phyloP scores from a whole-genome alignment of 2,888 invertebrate species.

The Agapostemon virescens region DNA sequence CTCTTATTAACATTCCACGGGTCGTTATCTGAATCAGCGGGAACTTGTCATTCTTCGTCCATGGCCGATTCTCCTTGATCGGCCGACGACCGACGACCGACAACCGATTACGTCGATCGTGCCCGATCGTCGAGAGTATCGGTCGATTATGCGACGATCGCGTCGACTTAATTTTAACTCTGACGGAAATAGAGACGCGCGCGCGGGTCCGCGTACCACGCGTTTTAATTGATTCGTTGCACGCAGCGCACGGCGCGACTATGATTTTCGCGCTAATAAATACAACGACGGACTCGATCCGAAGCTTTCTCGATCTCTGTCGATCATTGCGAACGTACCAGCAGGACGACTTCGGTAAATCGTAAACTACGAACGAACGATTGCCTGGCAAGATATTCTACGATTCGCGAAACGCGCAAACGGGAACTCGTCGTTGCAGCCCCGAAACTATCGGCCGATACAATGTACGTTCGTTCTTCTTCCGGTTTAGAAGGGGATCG shows the following conservation, averaged over 20 bases:
- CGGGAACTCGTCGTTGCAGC: neutral
- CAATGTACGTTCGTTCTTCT: neutral
- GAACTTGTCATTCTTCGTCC: conserved; percentile 53
- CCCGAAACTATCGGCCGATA: neutral
- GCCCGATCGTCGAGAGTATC: conserved; percentile 14
- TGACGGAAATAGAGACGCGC: conserved; percentile 20
- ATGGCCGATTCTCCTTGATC: conserved; percentile 53
- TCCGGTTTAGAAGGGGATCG: neutral
- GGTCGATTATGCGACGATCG: conserved; percentile 58
- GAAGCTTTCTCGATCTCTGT: conserved; percentile 68
- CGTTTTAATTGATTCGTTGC: conserved; percentile 58
- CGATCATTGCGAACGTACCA: neutral
- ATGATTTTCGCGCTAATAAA: conserved; percentile 74
- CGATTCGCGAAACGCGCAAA: neutral
- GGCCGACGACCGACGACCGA: conserved; percentile 25
- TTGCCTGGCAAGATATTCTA: too few species aligned
- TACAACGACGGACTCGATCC: conserved; percentile 71
- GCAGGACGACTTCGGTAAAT: neutral
- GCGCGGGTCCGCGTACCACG: conserved; percentile 3
- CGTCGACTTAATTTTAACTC: conserved; percentile 64
- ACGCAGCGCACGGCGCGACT: conserved; percentile 67
- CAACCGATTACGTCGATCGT: conserved; percentile 33
- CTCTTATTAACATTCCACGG: conserved; percentile 36
- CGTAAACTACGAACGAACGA: too few species aligned
- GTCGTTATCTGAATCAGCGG: conserved; percentile 39